These are phyloP conservation scores for Drosophila conformis DNA, from an alignment of 2,888 invertebrate species.

Conservation along the genomic window DNA sequence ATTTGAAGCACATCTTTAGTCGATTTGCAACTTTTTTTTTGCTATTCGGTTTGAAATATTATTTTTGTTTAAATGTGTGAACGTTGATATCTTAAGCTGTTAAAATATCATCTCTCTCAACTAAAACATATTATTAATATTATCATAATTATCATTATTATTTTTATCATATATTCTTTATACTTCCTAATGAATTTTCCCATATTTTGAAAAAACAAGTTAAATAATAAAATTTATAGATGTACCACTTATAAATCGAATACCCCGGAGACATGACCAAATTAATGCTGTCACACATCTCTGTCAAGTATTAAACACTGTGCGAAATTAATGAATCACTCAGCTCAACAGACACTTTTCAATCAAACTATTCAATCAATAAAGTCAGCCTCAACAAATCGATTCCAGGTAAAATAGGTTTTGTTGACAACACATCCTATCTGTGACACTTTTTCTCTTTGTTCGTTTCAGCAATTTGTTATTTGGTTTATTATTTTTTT, in stretches of 20 bases:
- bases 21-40: background rate
- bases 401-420: slow-evolving; percentile 35
- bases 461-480: slow-evolving; percentile 17
- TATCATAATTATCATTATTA: background rate
- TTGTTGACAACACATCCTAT: slow-evolving; percentile 22
- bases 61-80: background rate
- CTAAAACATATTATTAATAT: background rate
- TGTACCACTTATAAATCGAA: background rate
- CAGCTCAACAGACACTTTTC: slow-evolving; percentile 31
- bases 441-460: background rate
- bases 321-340: slow-evolving; percentile 35
- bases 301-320: slow-evolving; percentile 33
- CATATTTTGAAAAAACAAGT: background rate
- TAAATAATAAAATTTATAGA: background rate
- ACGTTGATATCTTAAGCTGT: background rate
- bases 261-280: slow-evolving; percentile 1
- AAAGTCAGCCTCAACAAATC: slow-evolving; percentile 38
- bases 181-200: background rate
- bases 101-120: background rate
- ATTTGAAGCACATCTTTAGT: background rate
- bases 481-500: slow-evolving; percentile 5
- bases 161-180: background rate
- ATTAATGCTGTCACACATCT: slow-evolving; percentile 9
- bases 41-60: background rate
- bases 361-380: slow-evolving; percentile 55